These are phyloP conservation scores for Chromobotia macracanthus DNA, from an alignment of 2,797 vertebrate species.

Conservation along the genomic window DNA sequence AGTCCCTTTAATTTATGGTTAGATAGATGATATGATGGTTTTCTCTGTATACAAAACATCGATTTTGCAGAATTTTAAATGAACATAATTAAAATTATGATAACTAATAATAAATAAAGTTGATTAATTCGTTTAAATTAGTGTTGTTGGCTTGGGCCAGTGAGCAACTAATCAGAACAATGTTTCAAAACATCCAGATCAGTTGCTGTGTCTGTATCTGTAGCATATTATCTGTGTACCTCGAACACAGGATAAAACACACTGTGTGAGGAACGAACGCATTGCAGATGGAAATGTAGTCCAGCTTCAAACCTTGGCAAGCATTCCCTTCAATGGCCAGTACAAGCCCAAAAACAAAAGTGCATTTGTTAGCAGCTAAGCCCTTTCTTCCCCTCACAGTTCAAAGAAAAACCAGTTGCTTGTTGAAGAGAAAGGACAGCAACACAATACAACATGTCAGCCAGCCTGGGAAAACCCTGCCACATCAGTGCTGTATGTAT, in stretches of 20 bases:
- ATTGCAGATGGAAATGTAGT: neutral
- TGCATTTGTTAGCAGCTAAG: conserved; percentile 39
- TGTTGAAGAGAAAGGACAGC: conserved; percentile 24
- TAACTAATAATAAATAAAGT: too few relatives aligned
- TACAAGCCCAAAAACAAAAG: conserved; percentile 44
- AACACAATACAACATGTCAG: conserved; percentile 29
- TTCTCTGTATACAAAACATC: neutral
- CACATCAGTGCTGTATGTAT: neutral
- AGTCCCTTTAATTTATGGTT: neutral
- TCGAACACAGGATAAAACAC: neutral
- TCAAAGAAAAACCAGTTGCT: conserved; percentile 40
- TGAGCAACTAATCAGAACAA: too few relatives aligned
- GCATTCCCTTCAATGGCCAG: neutral
- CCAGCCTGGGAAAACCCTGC: conserved; percentile 7
- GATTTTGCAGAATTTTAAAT: neutral
- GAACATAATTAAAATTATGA: too few relatives aligned
- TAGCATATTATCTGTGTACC: neutral
- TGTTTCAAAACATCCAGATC: too few relatives aligned
- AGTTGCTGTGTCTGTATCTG: neutral
- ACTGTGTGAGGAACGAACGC: neutral
- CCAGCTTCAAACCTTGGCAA: conserved; percentile 31
- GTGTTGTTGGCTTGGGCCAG: too few relatives aligned
- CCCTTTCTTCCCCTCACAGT: neutral
- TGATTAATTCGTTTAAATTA: too few relatives aligned
- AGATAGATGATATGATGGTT: neutral